Evolutionary conservation across 1,140 invertebrate species (phyloP), one percentile per base, ranked within the genome.

Genomic region (Diuraphis noxia): DNA sequence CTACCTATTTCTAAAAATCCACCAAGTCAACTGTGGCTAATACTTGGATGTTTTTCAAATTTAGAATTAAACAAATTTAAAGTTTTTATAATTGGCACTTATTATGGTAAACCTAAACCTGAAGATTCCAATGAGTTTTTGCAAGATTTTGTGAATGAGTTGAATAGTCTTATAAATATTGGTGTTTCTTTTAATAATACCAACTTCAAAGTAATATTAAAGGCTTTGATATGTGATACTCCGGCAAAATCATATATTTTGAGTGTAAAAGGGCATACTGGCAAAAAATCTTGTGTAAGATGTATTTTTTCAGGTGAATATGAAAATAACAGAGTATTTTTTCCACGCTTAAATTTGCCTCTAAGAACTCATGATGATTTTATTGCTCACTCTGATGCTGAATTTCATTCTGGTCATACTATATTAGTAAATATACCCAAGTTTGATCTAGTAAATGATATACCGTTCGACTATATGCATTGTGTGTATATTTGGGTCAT

Each of bases 91-190:
- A 84, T 84, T 84, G 81, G 81, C 2, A 25, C 23, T 41, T 84
- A 84, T 41, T 84, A 43, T 84, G 81, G 81, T 84, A 84, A 40
- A 84, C 38, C 8, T 41, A 84, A 84, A 84, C 38, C 81, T 9
- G 41, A 84, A 84, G 81, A 84, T 84, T 84, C 38, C 30, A 84
- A 84, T 84, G 38, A 84, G n/a, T 84, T 30, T 41, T 84, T 84
- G 30, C 7, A 41, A 84, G 81, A 84, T 43, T 84, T 84, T 84
- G 40, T 84, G 30, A n/a, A 84, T 40, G 30, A 84, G 43, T 10
- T 41, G 30, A 41, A 41, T 84, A 30, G 43, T 41, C 7, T 25
- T 9, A 17, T 41, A 30, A 43, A 43, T 43, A 43, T 43, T 41
- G 40, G 19, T 41, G 23, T 43, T 10, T 13, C 6, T 36, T 17